Evolutionary conservation across 2,113 vertebrate species (phyloP), one percentile per base, ranked within the genome.

Genomic region (Ciconia stormi): DNA sequence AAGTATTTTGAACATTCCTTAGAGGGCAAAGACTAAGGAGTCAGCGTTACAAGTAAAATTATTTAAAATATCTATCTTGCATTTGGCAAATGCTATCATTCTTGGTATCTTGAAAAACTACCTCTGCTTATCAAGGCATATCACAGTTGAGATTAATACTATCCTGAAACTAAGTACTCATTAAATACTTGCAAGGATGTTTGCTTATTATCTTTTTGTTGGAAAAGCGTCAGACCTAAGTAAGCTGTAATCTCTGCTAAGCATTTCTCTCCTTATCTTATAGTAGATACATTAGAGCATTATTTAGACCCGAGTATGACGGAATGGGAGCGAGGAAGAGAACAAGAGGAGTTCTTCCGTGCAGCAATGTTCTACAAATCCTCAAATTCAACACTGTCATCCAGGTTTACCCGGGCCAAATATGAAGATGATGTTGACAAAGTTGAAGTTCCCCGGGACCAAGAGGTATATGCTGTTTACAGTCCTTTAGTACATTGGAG

Each of bases 301-400:
- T 98, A 98, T 90, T 91, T 99, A 91, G 99, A 99, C 85, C 93
- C 96, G 0, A 72, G 10, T 2, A 98, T 99, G 98, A 99, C 99
- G 0, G 99, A 99, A 72, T 99, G 99, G 99, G 99, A 99, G 92
- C 98, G 98, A 46, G 98, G 98, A 58, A 97, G 99, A 0, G 99
- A 99, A 65, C 97, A 97, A 55, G 99, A 99, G 1, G 99, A 99
- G 97, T 99, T 99, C 63, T 72, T 98, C 9, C 98, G 98, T 2
- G 98, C 99, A 2, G 99, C 99, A 2, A 50, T 98, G 96, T 96
- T 99, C 21, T 99, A 99, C 30, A 97, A 97, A 11, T 97, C 99
- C 18, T 97, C 98, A 36, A 98, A 88, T 27, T 98, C 99, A 7
- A 86, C 97, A 0, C 96, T 99, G 13, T 97, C 99, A 5, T 98